Conservation (phyloP, 2,888 invertebrate species). For the Macaria notata region DNA sequence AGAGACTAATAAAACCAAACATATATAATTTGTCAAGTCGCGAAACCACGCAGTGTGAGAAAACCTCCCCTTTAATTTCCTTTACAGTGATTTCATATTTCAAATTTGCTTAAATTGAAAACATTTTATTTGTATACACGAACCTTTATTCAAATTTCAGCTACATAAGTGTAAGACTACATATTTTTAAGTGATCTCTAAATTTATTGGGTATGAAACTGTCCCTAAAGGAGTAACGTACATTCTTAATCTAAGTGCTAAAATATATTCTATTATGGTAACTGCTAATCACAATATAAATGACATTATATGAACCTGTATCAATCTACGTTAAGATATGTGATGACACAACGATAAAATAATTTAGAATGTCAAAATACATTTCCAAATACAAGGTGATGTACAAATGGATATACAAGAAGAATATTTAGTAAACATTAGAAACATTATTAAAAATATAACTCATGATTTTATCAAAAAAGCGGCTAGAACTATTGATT, state of each 20-base stretch:
- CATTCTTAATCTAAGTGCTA: slow-evolving; percentile 40
- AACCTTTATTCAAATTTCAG: slow-evolving; percentile 58
- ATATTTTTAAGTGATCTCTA: slow-evolving; percentile 68
- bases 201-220: slow-evolving; percentile 79
- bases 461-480: slow-evolving; percentile 1
- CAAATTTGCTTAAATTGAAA: slow-evolving; percentile 73
- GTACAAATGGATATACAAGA: slow-evolving; percentile 6
- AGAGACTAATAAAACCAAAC: slow-evolving; percentile 55
- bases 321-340: slow-evolving; percentile 51
- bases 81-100: slow-evolving; percentile 74
- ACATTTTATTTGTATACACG: slow-evolving; percentile 47
- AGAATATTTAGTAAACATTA: slow-evolving; percentile 16
- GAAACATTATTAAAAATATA: slow-evolving; percentile 17
- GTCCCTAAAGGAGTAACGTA: slow-evolving; percentile 63
- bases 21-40: slow-evolving; percentile 21
- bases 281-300: slow-evolving; percentile 35
- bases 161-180: slow-evolving; percentile 53
- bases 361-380: slow-evolving; percentile 19
- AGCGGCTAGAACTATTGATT: background rate
- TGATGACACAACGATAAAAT: slow-evolving; percentile 40
- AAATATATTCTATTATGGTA: slow-evolving; percentile 34
- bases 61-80: slow-evolving; percentile 34
- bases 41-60: slow-evolving; percentile 72
- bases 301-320: slow-evolving; percentile 37
- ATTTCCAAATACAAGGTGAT: slow-evolving; percentile 4